These are phyloP conservation scores for Delia radicum DNA, from an alignment of 1,140 invertebrate species.

Conservation along the genomic window DNA sequence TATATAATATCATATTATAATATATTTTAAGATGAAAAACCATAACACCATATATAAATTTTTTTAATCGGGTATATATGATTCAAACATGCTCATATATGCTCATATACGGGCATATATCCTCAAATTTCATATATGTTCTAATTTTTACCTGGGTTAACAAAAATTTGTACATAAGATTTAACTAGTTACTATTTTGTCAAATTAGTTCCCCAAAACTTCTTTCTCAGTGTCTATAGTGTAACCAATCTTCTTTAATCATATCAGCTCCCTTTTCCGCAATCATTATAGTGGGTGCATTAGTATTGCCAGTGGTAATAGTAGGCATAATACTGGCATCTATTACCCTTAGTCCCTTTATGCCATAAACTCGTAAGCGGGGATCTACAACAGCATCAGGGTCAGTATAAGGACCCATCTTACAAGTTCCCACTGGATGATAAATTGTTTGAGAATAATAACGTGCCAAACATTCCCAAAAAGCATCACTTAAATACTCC, in stretches of 20 bases:
- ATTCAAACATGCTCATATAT: no score
- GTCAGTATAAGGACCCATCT: conserved; percentile 65
- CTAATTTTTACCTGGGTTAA: no score
- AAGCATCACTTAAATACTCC: conserved; percentile 59
- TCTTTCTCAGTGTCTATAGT: not conserved
- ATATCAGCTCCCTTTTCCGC: conserved; percentile 68
- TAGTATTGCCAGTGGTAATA: conserved; percentile 69
- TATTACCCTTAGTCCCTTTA: conserved; percentile 64
- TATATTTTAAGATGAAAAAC: no score
- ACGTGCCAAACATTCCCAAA: conserved; percentile 70
- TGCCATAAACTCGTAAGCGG: conserved; percentile 62
- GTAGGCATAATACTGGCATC: conserved; percentile 75
- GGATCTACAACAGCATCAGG: conserved; percentile 64
- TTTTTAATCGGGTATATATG: no score
- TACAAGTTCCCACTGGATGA: conserved; percentile 66
- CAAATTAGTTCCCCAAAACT: not conserved
- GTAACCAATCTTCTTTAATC: conserved; percentile 63
- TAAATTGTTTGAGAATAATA: conserved; percentile 70
- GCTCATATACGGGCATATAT: no score
- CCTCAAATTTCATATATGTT: no score
- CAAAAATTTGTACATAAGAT: not conserved
- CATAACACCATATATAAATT: no score
- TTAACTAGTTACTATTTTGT: no score
- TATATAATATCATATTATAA: no score
- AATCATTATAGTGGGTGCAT: conserved; percentile 70